Evolutionary conservation across 2,113 vertebrate species (phyloP).

Genomic region (Lophotis ruficrista): DNA sequence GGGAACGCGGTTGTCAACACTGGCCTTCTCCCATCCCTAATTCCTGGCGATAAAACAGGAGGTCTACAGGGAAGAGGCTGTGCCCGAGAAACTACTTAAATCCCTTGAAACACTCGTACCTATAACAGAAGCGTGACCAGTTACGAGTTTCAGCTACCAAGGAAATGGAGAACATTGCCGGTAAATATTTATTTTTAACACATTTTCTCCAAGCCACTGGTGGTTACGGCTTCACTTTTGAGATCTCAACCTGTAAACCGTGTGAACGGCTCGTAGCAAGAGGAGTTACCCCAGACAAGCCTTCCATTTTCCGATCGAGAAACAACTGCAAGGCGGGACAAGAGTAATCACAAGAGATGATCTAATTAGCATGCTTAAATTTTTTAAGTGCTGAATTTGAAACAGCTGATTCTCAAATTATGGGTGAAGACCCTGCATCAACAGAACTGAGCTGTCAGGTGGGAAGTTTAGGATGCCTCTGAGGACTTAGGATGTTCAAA

Average conservation of each 20-base stretch:
- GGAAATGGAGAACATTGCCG: background rate
- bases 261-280: rapidly evolving
- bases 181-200: background rate
- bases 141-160: background rate
- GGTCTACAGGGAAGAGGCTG: background rate
- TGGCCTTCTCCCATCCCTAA: background rate
- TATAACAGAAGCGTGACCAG: rapidly evolving
- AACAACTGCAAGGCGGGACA: background rate
- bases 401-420: background rate
- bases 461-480: background rate
- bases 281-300: background rate
- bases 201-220: background rate
- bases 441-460: background rate
- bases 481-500: background rate
- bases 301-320: background rate
- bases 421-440: background rate
- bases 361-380: background rate
- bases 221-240: background rate
- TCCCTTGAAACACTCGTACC: background rate
- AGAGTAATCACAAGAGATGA: rapidly evolving
- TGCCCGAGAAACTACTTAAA: background rate
- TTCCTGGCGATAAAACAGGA: rapidly evolving
- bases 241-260: background rate
- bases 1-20: background rate
- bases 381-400: background rate